phyloP scores from a whole-genome alignment of 2,797 vertebrate genomes.

The Cryptoprocta ferox region DNA sequence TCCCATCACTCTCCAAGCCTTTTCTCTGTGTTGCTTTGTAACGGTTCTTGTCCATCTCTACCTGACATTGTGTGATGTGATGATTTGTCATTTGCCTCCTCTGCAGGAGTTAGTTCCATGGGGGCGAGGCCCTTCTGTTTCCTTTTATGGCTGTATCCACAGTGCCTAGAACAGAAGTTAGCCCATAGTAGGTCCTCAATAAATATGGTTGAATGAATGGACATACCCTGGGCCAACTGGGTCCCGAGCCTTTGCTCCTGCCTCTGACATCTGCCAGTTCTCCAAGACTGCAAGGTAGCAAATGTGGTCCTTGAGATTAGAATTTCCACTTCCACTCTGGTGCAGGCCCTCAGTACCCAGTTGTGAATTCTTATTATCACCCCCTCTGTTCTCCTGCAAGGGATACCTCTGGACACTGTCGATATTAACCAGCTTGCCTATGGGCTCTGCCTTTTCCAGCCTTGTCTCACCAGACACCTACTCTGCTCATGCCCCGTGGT shows the following conservation, averaged over 20 bases:
- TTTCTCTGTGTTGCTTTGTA: background rate
- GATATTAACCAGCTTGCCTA: background rate
- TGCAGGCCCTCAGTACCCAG: background rate
- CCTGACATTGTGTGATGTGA: too few species aligned
- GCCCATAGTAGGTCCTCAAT: background rate
- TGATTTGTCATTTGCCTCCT: background rate
- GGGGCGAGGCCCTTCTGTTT: background rate
- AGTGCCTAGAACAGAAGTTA: background rate
- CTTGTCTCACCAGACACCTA: background rate
- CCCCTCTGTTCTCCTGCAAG: too few species aligned
- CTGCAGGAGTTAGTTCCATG: background rate
- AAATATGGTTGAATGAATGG: background rate
- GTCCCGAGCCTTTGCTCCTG: background rate
- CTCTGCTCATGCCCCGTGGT: rapidly evolving
- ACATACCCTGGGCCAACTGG: background rate
- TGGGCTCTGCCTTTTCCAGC: background rate
- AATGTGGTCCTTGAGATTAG: background rate
- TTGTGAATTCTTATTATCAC: background rate
- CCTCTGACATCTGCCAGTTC: background rate
- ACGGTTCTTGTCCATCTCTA: background rate
- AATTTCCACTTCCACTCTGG: background rate
- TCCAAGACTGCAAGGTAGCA: background rate
- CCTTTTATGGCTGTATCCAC: background rate
- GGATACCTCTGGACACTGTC: background rate
- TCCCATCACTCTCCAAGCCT: background rate